Evolutionary conservation across 2,888 invertebrate genomes (phyloP).

Genomic region (Rhogogaster chlorosoma): DNA sequence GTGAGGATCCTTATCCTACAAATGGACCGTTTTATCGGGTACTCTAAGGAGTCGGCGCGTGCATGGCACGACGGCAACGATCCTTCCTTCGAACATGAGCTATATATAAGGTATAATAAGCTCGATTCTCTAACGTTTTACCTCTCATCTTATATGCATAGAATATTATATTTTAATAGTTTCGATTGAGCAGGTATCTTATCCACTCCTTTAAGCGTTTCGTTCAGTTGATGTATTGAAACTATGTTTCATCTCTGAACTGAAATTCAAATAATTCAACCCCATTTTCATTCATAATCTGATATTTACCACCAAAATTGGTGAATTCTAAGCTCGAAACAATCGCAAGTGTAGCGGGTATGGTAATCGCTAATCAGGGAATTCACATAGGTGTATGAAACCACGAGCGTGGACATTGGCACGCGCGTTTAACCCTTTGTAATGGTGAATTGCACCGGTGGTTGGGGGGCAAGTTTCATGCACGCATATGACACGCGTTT

Average conservation of each 20-base stretch:
- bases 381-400: background rate
- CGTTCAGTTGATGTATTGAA: background rate
- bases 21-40: slow-evolving; percentile 58
- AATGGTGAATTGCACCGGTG: slow-evolving; percentile 57
- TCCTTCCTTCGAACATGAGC: slow-evolving; percentile 55
- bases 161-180: background rate
- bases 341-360: background rate
- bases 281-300: background rate
- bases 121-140: background rate
- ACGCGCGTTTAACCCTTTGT: slow-evolving; percentile 70
- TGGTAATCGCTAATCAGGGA: slow-evolving; percentile 29
- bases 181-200: background rate
- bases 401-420: slow-evolving; percentile 10
- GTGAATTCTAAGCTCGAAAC: background rate
- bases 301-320: background rate
- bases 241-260: background rate
- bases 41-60: slow-evolving; percentile 56
- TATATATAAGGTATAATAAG: slow-evolving; percentile 19
- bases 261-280: background rate
- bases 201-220: background rate
- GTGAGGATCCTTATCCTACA: slow-evolving; percentile 56
- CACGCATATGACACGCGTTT: slow-evolving; percentile 58
- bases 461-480: slow-evolving; percentile 58
- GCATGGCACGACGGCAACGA: slow-evolving; percentile 60
- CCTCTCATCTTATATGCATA: background rate